Conservation (phyloP, 2,113 vertebrate species). For the Phoenicopterus ruber region DNA sequence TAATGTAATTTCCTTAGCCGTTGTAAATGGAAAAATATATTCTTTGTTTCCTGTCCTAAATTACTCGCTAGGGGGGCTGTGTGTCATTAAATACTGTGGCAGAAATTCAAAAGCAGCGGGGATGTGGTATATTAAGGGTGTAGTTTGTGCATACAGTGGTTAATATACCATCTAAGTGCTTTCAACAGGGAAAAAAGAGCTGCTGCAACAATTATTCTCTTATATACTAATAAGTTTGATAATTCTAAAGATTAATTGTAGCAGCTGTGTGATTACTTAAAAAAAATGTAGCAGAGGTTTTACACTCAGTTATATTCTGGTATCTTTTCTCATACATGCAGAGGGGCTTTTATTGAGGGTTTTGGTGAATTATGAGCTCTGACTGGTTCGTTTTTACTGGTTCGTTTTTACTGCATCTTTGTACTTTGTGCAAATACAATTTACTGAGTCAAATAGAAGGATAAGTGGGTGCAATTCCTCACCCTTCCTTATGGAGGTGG, state of each 20-base stretch:
- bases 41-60: not conserved
- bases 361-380: not conserved
- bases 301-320: not conserved
- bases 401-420: not conserved
- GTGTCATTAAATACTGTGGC: not conserved
- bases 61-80: not conserved
- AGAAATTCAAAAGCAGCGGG: not conserved
- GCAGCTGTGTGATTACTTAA: not conserved
- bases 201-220: not conserved
- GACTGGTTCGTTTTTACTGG: not conserved
- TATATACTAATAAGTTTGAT: not conserved
- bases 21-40: not conserved
- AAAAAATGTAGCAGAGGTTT: not conserved
- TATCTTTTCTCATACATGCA: not conserved
- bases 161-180: fast-evolving
- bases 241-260: not conserved
- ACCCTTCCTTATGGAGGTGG: not conserved
- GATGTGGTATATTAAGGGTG: not conserved
- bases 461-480: not conserved
- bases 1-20: not conserved
- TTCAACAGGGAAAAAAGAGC: not conserved
- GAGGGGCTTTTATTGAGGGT: not conserved
- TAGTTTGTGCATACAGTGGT: not conserved
- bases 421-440: not conserved
- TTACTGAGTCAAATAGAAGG: not conserved